phyloP scores from a whole-genome alignment of 1,140 invertebrate species.

The Drosophila kikkawai region DNA sequence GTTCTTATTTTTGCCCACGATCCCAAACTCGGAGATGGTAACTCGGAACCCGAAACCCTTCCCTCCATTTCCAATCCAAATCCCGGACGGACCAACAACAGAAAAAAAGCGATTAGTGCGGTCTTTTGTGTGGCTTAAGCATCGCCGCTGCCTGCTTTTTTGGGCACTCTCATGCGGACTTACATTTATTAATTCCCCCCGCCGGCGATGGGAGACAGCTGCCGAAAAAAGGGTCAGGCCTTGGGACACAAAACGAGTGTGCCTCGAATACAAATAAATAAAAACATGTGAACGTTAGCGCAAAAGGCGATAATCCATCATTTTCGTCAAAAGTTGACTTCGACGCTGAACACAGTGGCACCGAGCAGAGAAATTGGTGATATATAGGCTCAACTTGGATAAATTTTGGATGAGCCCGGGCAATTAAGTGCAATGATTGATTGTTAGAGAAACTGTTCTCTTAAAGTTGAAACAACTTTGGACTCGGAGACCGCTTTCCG shows the following conservation, averaged over 20 bases:
- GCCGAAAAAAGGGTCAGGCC: constrained; percentile 46
- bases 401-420: background rate
- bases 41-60: constrained; percentile 2
- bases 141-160: constrained; percentile 35
- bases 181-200: constrained; percentile 70
- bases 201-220: constrained; percentile 24
- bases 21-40: background rate
- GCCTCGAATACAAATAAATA: constrained; percentile 35
- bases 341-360: constrained; percentile 15
- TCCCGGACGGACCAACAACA: constrained; percentile 13
- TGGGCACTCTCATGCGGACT: constrained; percentile 60
- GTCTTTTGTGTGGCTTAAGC: constrained; percentile 67
- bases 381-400: background rate
- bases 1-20: constrained; percentile 17
- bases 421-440: constrained; percentile 22
- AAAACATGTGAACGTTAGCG: constrained; percentile 54
- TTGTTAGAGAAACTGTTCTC: background rate
- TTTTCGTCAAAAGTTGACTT: constrained; percentile 53
- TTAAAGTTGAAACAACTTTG: background rate
- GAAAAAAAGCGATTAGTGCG: constrained; percentile 67
- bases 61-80: constrained; percentile 40
- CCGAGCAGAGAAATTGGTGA: background rate
- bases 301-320: constrained; percentile 70
- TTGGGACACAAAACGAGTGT: constrained; percentile 10
- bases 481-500: background rate